Evolutionary conservation across 2,113 vertebrate species (phyloP), one percentile per base, ranked within the genome.

Genomic region (Mohoua ochrocephala): DNA sequence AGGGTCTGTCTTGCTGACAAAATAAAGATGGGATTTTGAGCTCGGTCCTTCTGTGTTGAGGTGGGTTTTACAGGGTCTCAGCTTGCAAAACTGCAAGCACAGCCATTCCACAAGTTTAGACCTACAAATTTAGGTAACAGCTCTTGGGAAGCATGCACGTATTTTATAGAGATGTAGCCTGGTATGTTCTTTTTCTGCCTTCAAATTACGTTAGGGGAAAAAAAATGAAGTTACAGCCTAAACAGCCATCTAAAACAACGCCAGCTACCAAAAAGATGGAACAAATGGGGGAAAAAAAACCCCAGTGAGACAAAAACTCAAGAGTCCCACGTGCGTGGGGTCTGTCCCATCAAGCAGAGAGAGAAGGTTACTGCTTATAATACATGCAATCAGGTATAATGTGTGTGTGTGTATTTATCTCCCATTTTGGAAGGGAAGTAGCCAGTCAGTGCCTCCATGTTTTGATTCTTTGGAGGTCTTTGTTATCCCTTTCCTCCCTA

Each of bases 241-340:
- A 92, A 44, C 28, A 69, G 30, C 6, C 5, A 30, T 37, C 61
- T 33, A 80, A 71, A 56, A 2, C 6, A 68, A 28, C 14, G 4
- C 7, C 7, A 50, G 16, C 26, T 30, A 80, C 8, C 2, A 22
- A 35, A 73, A 53, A 53, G 33, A 14, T 9, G 7, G 15, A 65
- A 57, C 13, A 39, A 28, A 30, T 10, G 0, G 2, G 0, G 0
- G 6, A 2, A 3, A 10, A 3, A 10, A 28, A 65, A 13, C 12
- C 56, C 12, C 30, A 45, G 9, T 16, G n/a, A 41, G 15, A 33
- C 10, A 50, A 81, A 52, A 93, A n/a, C 35, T 80, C 9, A 15
- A 16, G 5, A 10, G 6, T 53, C 11, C 37, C 15, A 9, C 1
- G 0, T 27, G 11, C 26, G 17, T 53, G 20, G 15, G 3, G 11